phyloP scores from a whole-genome alignment of 1,140 invertebrate genomes.

The Chelonus insularis region DNA sequence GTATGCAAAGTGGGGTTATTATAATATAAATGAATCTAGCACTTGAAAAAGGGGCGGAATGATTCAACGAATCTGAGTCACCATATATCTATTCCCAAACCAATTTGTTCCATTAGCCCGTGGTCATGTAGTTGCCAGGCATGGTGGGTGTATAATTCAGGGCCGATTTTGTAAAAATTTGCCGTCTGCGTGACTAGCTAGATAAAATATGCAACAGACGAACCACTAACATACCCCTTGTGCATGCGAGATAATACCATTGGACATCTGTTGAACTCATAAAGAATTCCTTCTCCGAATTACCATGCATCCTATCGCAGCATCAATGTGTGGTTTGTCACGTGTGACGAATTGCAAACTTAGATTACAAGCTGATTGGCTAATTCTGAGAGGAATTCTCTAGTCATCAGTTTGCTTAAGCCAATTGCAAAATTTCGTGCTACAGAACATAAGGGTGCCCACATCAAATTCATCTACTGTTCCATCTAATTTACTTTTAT shows the following conservation, averaged over 20 bases:
- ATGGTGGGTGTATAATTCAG: not conserved
- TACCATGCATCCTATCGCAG: constrained; percentile 15
- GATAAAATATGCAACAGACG: too few relatives aligned
- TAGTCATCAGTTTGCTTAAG: not conserved
- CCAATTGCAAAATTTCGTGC: too few relatives aligned
- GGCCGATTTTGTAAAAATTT: too few relatives aligned
- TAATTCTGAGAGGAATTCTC: not conserved
- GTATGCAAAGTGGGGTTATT: not conserved
- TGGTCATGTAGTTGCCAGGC: not conserved
- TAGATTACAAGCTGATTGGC: constrained; percentile 54
- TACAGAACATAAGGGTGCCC: too few relatives aligned
- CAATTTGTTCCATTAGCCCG: not conserved
- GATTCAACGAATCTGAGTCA: constrained; percentile 9
- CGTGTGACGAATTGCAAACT: constrained; percentile 43
- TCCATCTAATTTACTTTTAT: too few relatives aligned
- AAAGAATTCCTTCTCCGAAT: constrained; percentile 39
- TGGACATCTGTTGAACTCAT: constrained; percentile 46
- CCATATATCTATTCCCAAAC: not conserved
- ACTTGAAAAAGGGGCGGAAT: constrained; percentile 18
- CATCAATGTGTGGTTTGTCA: constrained; percentile 46
- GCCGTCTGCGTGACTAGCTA: too few relatives aligned
- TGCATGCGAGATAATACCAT: constrained; percentile 43
- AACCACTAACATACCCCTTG: constrained; percentile 1
- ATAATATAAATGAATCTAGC: not conserved
- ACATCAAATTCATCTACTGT: too few relatives aligned